phyloP scores from a whole-genome alignment of 23 tunicate species.

The Phallusia fumigata region DNA sequence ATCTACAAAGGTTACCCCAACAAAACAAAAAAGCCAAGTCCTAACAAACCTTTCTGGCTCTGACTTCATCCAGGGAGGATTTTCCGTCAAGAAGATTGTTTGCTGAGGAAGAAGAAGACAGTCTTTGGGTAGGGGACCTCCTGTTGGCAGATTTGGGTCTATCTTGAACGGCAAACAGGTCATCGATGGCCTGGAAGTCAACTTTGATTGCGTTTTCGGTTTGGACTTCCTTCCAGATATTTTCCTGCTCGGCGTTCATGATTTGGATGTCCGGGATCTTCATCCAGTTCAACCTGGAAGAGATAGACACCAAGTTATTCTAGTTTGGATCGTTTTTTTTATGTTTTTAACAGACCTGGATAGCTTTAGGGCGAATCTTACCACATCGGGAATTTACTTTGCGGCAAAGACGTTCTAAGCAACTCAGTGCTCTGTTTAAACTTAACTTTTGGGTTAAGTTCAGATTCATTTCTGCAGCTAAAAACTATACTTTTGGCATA shows the following conservation, averaged over 20 bases:
- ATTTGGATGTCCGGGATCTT: constrained; percentile 83
- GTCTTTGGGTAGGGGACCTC: constrained; percentile 30
- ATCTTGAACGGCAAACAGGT: constrained; percentile 64
- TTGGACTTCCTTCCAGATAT: constrained; percentile 39
- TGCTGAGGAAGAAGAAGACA: not conserved
- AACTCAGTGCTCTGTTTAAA: too few relatives aligned
- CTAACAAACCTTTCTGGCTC: constrained; percentile 38
- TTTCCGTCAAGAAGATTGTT: constrained; percentile 17
- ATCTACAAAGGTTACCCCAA: not conserved
- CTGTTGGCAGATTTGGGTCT: constrained; percentile 4
- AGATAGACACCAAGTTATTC: not conserved
- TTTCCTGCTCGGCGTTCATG: constrained; percentile 46
- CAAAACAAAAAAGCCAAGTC: not conserved
- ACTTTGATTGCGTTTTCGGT: constrained; percentile 21
- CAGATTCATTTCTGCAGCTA: too few relatives aligned
- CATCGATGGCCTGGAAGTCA: constrained; percentile 62
- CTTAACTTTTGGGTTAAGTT: too few relatives aligned
- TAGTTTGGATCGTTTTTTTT: too few relatives aligned
- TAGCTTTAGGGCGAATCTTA: too few relatives aligned
- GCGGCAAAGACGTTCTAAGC: not conserved
- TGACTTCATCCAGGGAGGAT: constrained; percentile 35
- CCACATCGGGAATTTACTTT: not conserved
- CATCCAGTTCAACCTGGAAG: constrained; percentile 61
- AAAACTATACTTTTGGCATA: too few relatives aligned
- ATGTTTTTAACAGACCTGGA: too few relatives aligned